Conservation (phyloP, 1,140 invertebrate genomes). For the Macrobrachium rosenbergii region DNA sequence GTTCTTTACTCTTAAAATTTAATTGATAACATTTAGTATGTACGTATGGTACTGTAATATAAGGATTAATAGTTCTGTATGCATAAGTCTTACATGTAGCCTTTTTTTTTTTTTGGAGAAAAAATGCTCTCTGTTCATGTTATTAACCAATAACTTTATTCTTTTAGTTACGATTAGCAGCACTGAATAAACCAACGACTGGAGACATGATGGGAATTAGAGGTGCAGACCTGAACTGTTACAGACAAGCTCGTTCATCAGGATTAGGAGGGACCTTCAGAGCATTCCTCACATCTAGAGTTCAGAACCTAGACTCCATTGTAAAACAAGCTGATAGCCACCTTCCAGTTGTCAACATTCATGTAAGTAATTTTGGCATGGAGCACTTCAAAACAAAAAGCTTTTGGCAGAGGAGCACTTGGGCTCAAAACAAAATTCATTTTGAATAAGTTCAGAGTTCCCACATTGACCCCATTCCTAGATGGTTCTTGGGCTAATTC, state of each 20-base stretch:
- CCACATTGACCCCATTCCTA: too few relatives aligned
- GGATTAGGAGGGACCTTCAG: conserved; percentile 91
- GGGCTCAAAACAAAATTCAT: background rate
- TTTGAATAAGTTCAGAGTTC: too few relatives aligned
- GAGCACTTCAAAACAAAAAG: background rate
- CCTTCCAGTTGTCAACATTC: conserved; percentile 91
- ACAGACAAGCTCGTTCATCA: conserved; percentile 87
- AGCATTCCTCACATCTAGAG: conserved; percentile 89
- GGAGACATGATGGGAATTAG: conserved; percentile 93
- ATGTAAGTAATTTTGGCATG: conserved; percentile 71
- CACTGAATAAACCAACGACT: conserved; percentile 89
- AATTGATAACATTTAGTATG: too few relatives aligned
- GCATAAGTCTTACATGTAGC: too few relatives aligned
- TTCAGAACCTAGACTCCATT: conserved; percentile 94
- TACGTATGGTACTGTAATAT: too few relatives aligned
- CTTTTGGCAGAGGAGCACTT: too few relatives aligned
- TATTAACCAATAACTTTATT: background rate
- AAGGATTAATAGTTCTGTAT: too few relatives aligned
- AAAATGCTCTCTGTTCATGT: too few relatives aligned
- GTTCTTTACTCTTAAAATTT: too few relatives aligned
- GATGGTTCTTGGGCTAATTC: too few relatives aligned
- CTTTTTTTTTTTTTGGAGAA: too few relatives aligned
- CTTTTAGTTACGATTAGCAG: conserved; percentile 88
- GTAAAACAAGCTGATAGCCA: conserved; percentile 87
- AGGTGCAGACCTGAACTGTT: conserved; percentile 94